phyloP scores from a whole-genome alignment of 2,113 vertebrate species.

The Onychorhynchus coronatus region DNA sequence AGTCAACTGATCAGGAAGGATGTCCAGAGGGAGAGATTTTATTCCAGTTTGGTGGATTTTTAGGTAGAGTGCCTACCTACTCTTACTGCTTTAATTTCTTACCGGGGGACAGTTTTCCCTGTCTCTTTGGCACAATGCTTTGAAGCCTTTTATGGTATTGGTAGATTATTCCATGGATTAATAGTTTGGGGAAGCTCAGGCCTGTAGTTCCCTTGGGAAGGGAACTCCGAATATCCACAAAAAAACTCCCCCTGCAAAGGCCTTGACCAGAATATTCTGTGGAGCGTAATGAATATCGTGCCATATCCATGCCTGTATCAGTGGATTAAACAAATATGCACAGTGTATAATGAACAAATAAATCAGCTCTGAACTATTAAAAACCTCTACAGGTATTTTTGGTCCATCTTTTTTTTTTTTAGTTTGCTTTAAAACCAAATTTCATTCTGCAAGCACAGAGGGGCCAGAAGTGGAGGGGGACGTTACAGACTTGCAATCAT shows the following conservation, averaged over 20 bases:
- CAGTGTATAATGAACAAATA: background rate
- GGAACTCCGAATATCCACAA: background rate
- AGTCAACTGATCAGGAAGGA: background rate
- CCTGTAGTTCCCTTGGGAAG: background rate
- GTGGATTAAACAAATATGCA: background rate
- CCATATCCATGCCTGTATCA: background rate
- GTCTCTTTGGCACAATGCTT: background rate
- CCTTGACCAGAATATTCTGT: background rate
- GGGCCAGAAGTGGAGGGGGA: background rate
- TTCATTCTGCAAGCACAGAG: background rate
- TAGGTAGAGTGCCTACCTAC: background rate
- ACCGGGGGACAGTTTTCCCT: background rate
- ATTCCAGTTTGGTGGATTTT: background rate
- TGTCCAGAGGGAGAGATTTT: background rate
- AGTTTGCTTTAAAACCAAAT: background rate
- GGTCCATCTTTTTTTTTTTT: background rate
- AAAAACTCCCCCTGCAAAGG: background rate
- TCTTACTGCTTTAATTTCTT: background rate
- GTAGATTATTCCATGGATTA: background rate
- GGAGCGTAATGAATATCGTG: background rate
- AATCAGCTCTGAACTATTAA: background rate
- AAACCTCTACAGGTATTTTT: background rate
- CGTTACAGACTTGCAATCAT: accelerated
- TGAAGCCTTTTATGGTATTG: background rate
- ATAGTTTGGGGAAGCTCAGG: background rate